Percentiles rank a stretch among this genome's conserved stretches.
Evolutionary conservation across 2,888 invertebrate genomes (phyloP).

Genomic region (Torymus aiolomorphi): DNA sequence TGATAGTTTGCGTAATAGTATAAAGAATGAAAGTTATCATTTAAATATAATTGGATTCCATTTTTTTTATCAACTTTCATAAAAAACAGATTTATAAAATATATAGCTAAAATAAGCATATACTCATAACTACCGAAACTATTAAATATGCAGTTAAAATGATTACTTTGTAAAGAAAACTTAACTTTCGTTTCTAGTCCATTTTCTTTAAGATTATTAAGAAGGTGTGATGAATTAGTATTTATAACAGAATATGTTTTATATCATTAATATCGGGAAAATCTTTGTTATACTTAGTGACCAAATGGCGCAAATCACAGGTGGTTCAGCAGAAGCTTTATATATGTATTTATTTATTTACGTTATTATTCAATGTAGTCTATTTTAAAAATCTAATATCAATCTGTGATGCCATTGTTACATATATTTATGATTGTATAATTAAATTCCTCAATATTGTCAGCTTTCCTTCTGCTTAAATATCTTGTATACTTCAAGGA

Average conservation of each 20-base stretch:
- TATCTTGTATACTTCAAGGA: conserved; percentile 55
- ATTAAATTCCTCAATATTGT: conserved; percentile 50
- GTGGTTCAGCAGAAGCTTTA: conserved; percentile 18
- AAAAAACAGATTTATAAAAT: conserved; percentile 20
- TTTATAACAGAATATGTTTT: conserved; percentile 59
- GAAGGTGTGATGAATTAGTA: conserved; percentile 29
- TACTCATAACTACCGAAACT: too few species aligned
- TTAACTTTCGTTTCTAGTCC: conserved; percentile 70
- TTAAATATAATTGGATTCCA: conserved; percentile 6
- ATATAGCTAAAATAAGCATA: conserved; percentile 24
- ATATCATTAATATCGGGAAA: background rate
- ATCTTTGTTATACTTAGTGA: conserved; percentile 23
- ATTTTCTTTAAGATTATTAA: conserved; percentile 54
- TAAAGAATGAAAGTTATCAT: conserved; percentile 28
- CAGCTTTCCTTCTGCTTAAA: conserved; percentile 62
- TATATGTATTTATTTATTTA: conserved; percentile 39
- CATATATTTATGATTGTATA: conserved; percentile 49
- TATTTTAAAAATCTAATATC: conserved; percentile 33
- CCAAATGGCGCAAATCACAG: conserved; percentile 50
- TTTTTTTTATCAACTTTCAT: conserved; percentile 32
- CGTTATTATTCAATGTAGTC: conserved; percentile 29
- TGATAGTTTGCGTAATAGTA: conserved; percentile 65
- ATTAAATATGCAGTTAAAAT: too few species aligned
- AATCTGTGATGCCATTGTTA: conserved; percentile 61
- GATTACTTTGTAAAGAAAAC: conserved; percentile 64